A percentile compares a stretch with the other conserved stretches of the same genome.
These are phyloP conservation scores for Globia sparganii DNA, from an alignment of 2,888 invertebrate genomes.

Conservation along the genomic window DNA sequence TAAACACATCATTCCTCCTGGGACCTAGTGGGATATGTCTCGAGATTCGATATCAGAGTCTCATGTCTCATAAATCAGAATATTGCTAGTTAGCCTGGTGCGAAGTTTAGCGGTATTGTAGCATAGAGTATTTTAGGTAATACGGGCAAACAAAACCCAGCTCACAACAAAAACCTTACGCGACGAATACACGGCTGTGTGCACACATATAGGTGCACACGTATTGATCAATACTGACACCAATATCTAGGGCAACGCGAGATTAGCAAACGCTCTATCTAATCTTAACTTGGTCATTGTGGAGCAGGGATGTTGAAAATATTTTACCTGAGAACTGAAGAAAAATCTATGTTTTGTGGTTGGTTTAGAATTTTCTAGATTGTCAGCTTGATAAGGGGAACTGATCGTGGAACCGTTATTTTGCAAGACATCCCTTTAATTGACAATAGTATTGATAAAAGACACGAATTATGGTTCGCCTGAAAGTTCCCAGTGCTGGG, in stretches of 20 bases:
- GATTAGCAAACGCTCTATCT: constrained; percentile 58
- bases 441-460: neutral
- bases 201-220: constrained; percentile 22
- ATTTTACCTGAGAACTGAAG: constrained; percentile 15
- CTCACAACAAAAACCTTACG: constrained; percentile 30
- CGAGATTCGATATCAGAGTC: constrained; percentile 6
- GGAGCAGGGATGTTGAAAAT: constrained; percentile 35
- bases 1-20: constrained; percentile 26
- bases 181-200: constrained; percentile 27
- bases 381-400: neutral
- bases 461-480: neutral
- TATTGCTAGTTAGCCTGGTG: neutral
- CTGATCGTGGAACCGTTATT: neutral
- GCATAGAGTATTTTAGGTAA: neutral
- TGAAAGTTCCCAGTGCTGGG: too few relatives aligned
- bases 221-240: constrained; percentile 58
- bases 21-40: constrained; percentile 7
- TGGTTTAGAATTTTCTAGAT: neutral
- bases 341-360: constrained; percentile 3
- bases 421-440: neutral
- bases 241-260: constrained; percentile 49
- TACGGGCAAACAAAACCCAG: neutral
- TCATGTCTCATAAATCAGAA: constrained; percentile 1
- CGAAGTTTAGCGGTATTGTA: neutral
- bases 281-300: constrained; percentile 40